These are phyloP conservation scores for Hoplodrina blanda DNA, from an alignment of 2,888 invertebrate genomes.

Conservation along the genomic window DNA sequence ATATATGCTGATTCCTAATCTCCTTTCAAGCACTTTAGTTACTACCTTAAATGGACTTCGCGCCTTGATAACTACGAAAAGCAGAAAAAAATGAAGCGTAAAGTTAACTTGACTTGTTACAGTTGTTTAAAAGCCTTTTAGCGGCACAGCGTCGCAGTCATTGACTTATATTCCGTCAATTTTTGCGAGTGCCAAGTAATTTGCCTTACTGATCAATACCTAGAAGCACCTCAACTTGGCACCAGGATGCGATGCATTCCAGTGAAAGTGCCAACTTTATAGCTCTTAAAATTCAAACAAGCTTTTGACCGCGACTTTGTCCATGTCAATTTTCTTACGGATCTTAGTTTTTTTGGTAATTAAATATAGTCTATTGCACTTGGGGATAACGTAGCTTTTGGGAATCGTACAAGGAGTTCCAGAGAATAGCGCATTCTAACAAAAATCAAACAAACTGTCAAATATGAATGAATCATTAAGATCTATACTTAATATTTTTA, in stretches of 20 bases:
- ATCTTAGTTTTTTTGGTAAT: too few species aligned
- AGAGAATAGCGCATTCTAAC: too few species aligned
- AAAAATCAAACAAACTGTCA: too few species aligned
- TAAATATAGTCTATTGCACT: too few species aligned
- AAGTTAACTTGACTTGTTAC: background rate
- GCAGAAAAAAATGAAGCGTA: background rate
- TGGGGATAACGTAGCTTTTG: too few species aligned
- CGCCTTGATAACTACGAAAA: background rate
- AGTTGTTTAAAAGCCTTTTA: background rate
- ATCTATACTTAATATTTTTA: too few species aligned
- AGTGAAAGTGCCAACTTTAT: slow-evolving; percentile 19
- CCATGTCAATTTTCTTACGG: too few species aligned
- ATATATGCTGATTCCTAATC: too few species aligned
- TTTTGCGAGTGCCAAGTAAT: slow-evolving; percentile 38
- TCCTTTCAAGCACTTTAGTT: background rate
- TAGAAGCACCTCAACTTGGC: slow-evolving; percentile 43
- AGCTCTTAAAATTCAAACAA: background rate
- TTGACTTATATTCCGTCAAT: slow-evolving; percentile 12
- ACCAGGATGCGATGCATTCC: slow-evolving; percentile 24
- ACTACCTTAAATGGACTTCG: background rate
- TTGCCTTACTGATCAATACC: slow-evolving; percentile 44
- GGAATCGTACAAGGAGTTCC: too few species aligned
- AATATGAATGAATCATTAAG: too few species aligned
- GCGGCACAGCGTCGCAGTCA: background rate
- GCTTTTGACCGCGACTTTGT: too few species aligned